Conservation (phyloP, 2,113 vertebrate genomes). For the Pangasianodon hypophthalmus region DNA sequence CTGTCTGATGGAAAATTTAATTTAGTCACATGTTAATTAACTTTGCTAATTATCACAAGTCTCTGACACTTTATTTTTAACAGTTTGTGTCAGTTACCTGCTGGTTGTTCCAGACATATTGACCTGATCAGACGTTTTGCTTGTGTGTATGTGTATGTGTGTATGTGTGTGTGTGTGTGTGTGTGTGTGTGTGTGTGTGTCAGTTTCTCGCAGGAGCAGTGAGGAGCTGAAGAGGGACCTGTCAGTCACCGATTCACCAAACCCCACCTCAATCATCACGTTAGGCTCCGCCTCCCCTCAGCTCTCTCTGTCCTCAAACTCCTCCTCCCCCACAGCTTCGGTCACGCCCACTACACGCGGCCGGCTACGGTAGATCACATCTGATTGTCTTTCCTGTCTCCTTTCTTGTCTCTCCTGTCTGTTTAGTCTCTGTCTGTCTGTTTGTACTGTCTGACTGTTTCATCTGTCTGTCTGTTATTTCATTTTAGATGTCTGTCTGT, state of each 20-base stretch:
- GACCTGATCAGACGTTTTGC: neutral
- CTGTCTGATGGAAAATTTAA: neutral
- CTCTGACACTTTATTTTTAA: neutral
- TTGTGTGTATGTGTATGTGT: constrained; percentile 25
- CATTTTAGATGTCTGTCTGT: neutral
- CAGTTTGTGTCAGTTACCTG: neutral
- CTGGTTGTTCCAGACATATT: neutral
- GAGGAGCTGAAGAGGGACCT: constrained; percentile 85
- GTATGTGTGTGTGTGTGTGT: constrained; percentile 28
- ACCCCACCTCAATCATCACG: constrained; percentile 77
- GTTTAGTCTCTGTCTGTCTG: neutral
- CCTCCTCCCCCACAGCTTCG: constrained; percentile 79
- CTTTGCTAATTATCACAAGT: neutral
- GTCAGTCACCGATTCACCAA: constrained; percentile 73
- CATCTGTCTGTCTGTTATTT: neutral
- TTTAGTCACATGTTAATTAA: neutral
- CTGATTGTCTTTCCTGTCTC: neutral
- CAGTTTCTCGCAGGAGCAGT: constrained; percentile 83
- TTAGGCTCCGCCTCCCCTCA: constrained; percentile 80
- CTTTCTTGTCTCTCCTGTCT: neutral
- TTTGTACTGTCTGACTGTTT: neutral
- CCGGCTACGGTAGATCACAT: constrained; percentile 75
- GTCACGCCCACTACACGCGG: constrained; percentile 82
- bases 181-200: constrained; percentile 18
- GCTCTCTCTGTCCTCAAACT: constrained; percentile 74